Base-by-base conservation (phyloP, 2,888 invertebrate species). In the Salpingus planirostris region DNA sequence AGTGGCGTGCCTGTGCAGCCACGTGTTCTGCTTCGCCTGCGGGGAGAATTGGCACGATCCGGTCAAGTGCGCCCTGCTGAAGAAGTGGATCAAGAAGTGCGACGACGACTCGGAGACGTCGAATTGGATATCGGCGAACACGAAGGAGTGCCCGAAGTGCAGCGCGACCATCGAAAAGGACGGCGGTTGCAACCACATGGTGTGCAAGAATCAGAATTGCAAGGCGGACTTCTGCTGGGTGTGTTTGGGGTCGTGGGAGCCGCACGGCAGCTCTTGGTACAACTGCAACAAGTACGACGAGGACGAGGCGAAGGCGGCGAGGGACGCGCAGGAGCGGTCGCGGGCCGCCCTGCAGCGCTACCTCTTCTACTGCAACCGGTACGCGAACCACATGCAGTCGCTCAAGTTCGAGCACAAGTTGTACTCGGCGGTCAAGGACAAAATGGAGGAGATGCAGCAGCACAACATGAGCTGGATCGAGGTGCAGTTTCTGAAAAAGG, bases 401-500 rank as follows among this genome's bases (percentile, higher is more conserved):
- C 74, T 98, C 56, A 92, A 92, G 67, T 93, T 98, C 68, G 98
- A 98, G 70, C 85, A 86, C 66, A 96, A 96, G 74, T 73, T 98
- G 36, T 95, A 96, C 68, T 88, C 91, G 5, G 87, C 89, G 38
- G 88, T 97, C 35, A 91, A 95, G 66, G 85, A 87, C 63, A 97
- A 97, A 73, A 98, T 98, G 96, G 96, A 96, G 65, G 96, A 96
- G 68, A 96, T 98, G 97, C 97, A 98, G 64, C 93, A 93, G 62
- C 92, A 95, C 65, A 93, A 93, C 65, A 97, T 98, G 95, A 93
- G 95, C 47, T 98, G 97, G 97, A 98, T 98, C 56, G 98, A 98
- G 77, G 96, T 96, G 41, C 97, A 98, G 74, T 98, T 97, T 69
- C 72, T 98, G 55, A 90, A 90, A 67, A 93, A 95, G 66, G 97